phyloP scores from a whole-genome alignment of 1,140 invertebrate genomes.

The Helicoverpa armigera region DNA sequence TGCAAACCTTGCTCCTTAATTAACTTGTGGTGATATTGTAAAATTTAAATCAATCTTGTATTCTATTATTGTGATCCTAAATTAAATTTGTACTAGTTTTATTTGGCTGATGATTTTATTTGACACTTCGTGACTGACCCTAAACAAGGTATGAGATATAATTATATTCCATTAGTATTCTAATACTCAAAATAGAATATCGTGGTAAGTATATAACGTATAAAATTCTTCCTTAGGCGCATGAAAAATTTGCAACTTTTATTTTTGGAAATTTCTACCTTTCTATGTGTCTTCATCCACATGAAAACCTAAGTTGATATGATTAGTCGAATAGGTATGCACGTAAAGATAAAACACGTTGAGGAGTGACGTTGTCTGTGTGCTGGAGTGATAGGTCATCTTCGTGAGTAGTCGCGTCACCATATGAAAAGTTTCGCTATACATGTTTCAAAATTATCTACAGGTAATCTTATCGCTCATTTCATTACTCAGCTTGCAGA shows the following conservation, averaged over 20 bases:
- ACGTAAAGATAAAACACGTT: not conserved
- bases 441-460: not conserved
- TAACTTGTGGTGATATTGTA: conserved; percentile 55
- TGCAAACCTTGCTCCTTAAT: conserved; percentile 43
- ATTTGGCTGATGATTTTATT: conserved; percentile 68
- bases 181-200: no score
- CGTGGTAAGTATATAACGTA: no score
- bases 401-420: no score
- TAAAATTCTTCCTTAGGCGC: no score
- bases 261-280: no score
- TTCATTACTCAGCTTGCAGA: not conserved
- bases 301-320: not conserved
- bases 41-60: conserved; percentile 60
- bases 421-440: no score
- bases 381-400: no score
- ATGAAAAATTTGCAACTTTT: no score
- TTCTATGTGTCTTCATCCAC: no score
- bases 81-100: conserved; percentile 83
- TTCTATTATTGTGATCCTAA: conserved; percentile 80
- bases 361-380: no score
- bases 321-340: not conserved
- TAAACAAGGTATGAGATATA: not conserved
- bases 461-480: no score
- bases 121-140: conserved; percentile 40
- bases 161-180: no score